Evolutionary conservation across 2,113 vertebrate species (phyloP).

Genomic region (Noctilio leporinus): DNA sequence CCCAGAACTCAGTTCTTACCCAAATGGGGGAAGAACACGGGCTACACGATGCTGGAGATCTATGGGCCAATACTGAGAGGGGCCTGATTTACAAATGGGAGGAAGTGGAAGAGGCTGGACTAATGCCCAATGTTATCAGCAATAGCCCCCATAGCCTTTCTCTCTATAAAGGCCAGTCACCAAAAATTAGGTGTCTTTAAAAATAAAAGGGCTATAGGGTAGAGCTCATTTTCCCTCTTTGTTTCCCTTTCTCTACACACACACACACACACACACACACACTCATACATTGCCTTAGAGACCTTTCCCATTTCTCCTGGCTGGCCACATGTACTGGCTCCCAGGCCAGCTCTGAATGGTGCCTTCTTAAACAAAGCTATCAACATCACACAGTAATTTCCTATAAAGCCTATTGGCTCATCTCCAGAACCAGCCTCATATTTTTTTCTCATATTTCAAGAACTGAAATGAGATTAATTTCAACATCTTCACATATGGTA

Average conservation of each 20-base stretch:
- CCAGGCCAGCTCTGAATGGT: background rate
- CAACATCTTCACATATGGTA: background rate
- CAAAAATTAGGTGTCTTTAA: no score
- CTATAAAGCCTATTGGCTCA: background rate
- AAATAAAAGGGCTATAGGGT: no score
- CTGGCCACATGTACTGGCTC: rapidly evolving
- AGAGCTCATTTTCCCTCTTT: background rate
- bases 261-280: rapidly evolving
- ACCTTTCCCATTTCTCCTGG: rapidly evolving
- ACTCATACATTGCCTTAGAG: background rate
- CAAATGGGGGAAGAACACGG: rapidly evolving
- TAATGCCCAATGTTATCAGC: rapidly evolving
- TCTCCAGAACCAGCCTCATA: background rate
- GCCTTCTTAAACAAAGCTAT: background rate
- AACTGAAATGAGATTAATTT: background rate
- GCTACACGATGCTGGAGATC: background rate
- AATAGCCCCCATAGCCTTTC: no score
- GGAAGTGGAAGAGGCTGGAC: background rate
- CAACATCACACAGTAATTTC: background rate
- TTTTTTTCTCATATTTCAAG: background rate
- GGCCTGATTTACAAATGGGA: background rate
- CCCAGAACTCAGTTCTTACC: rapidly evolving
- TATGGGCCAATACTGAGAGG: background rate
- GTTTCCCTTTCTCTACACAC: background rate
- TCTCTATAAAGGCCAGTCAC: background rate